phyloP scores from a whole-genome alignment of 2,888 invertebrate genomes.

The Bibio marci region DNA sequence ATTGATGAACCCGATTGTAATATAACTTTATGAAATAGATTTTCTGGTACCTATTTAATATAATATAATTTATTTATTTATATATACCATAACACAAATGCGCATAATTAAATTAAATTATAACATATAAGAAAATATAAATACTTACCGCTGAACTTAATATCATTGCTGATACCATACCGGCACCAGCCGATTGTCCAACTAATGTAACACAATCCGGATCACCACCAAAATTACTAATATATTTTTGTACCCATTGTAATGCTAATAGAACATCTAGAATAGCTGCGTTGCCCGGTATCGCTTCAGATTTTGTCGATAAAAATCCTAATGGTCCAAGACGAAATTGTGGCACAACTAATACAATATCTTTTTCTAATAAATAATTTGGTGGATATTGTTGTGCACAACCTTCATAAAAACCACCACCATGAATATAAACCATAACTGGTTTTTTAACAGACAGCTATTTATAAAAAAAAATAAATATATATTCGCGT shows the following conservation, averaged over 20 bases:
- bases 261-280: constrained; percentile 32
- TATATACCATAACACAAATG: no score
- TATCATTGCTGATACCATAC: constrained; percentile 28
- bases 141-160: constrained; percentile 28
- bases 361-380: constrained; percentile 30
- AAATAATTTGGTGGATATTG: constrained; percentile 27
- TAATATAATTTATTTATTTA: constrained; percentile 4
- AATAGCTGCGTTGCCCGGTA: constrained; percentile 36
- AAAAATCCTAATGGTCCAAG: constrained; percentile 35
- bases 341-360: constrained; percentile 33
- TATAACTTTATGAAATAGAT: constrained; percentile 32
- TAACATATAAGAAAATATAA: no score
- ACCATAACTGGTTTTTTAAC: constrained; percentile 27
- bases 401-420: constrained; percentile 23
- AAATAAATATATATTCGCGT: not conserved
- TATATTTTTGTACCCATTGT: constrained; percentile 34
- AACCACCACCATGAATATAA: constrained; percentile 30
- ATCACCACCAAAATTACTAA: constrained; percentile 33
- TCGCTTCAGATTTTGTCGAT: constrained; percentile 28
- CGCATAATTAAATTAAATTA: no score
- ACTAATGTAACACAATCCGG: constrained; percentile 31
- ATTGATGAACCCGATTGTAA: constrained; percentile 35
- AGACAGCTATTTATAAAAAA: constrained; percentile 15
- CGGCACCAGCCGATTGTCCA: constrained; percentile 36
- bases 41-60: constrained; percentile 16